Conservation (phyloP, 2,113 vertebrate species). For the Oceanodroma tethys region DNA sequence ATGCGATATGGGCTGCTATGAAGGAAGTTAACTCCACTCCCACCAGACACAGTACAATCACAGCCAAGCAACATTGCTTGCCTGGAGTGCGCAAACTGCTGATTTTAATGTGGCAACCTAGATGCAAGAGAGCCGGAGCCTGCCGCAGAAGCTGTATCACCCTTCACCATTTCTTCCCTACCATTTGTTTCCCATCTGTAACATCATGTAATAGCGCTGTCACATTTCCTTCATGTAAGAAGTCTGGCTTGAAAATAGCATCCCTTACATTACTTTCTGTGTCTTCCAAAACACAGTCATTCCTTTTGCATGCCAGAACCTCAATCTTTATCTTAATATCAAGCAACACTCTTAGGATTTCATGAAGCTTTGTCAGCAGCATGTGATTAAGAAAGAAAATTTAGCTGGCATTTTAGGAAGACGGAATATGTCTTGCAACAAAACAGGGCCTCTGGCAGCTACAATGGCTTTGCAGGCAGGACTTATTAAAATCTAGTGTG, state of each 20-base stretch:
- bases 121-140: not conserved
- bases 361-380: not conserved
- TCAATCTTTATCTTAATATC: not conserved
- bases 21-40: not conserved
- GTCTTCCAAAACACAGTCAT: not conserved
- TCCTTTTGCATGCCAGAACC: not conserved
- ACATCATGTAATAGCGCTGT: not conserved
- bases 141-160: not conserved
- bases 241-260: not conserved
- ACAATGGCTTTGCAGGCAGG: not conserved
- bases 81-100: not conserved
- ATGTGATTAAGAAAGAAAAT: not conserved
- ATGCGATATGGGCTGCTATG: not conserved
- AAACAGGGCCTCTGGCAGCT: not conserved
- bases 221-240: not conserved
- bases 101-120: not conserved
- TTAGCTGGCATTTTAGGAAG: accelerated
- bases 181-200: not conserved
- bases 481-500: not conserved
- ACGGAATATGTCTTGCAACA: not conserved
- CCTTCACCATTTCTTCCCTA: not conserved
- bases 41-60: not conserved
- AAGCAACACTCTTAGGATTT: not conserved
- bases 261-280: not conserved
- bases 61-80: not conserved